Base-by-base conservation (phyloP, 2,888 invertebrate genomes). In the Gnatocerus cornutus region DNA sequence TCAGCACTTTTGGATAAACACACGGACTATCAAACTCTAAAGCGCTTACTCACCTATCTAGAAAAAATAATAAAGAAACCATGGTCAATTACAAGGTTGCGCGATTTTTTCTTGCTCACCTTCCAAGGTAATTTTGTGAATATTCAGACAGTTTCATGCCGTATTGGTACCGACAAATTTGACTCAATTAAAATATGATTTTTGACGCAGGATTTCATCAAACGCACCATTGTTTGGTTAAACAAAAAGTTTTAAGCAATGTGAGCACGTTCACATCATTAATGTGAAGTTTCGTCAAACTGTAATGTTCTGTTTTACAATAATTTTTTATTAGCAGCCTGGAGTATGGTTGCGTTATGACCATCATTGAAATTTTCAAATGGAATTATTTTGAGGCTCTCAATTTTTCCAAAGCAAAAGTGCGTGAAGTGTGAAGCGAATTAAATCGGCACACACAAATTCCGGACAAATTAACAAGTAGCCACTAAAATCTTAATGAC, bases 211-310 rank as follows among this genome's bases (percentile, higher is more conserved):
- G 45, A 46, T 59, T 61, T 61, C 61, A 61, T 39, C 61, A 61
- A 48, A 45, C 61, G 33, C 21, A 16, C 48, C 39, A 61, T 61
- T 61, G 61, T 61, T 39, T 12, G 16, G 61, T 39, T 21, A 13
- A 61, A 61, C 61, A 61, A 61, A 61, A 59, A 61, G 33, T 37
- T 61, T 61, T 61, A 39, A 61, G 61, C 61, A 61, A 61, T 39
- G n/a, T 27, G 50, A 48, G 14, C 61, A 61, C 48, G 61, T 48
- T 61, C 61, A 7, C 61, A 61, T 50, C 46, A 59, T 59, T 59
- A 59, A 27, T 30, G 46, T 59, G 29, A 48, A 10, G 27, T 61
- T 61, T 61, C 61, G 61, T 61, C 61, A 61, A 56, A 16, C 43
- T 59, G 59, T 46, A 58, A 58, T n/a, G 8, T 48, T 10, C 14